Percentiles rank a stretch among this genome's conserved stretches.
Evolutionary conservation across 2,113 vertebrate species (phyloP).

Genomic region (Micromys minutus): DNA sequence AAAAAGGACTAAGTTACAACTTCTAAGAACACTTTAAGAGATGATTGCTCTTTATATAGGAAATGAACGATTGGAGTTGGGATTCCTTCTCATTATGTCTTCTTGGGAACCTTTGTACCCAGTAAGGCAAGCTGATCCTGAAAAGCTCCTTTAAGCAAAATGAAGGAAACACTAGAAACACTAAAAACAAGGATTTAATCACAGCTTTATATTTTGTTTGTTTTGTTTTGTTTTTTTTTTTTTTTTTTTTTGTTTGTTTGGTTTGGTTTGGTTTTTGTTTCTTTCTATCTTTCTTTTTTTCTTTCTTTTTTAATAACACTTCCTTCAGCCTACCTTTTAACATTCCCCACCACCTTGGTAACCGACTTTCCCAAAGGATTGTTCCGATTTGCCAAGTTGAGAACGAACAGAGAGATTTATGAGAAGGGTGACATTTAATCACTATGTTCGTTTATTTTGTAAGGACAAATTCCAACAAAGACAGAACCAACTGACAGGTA

Average conservation of each 20-base stretch:
- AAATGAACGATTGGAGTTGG: not conserved
- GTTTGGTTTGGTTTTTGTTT: too few species aligned
- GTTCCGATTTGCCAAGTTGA: constrained; percentile 17
- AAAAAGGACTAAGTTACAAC: not conserved
- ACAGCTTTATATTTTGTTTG: too few species aligned
- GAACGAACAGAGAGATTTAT: constrained; percentile 61
- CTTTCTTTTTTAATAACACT: not conserved
- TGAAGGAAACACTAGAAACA: not conserved
- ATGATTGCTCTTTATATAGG: not conserved
- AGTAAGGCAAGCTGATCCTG: not conserved
- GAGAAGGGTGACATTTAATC: constrained; percentile 50
- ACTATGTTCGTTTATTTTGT: constrained; percentile 62
- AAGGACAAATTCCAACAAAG: constrained; percentile 47
- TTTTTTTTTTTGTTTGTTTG: too few species aligned
- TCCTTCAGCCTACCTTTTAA: not conserved
- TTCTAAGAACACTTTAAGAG: constrained; percentile 7
- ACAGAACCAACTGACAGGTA: constrained; percentile 54
- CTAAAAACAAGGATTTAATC: not conserved
- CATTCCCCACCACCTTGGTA: not conserved
- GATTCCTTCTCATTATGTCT: not conserved
- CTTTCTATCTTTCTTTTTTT: too few species aligned
- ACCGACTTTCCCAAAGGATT: not conserved
- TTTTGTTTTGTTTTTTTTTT: too few species aligned
- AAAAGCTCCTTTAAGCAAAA: not conserved
- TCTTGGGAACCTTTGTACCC: not conserved